These are phyloP conservation scores for Pachyuromys duprasi DNA, from an alignment of 2,797 vertebrate species.

Conservation along the genomic window DNA sequence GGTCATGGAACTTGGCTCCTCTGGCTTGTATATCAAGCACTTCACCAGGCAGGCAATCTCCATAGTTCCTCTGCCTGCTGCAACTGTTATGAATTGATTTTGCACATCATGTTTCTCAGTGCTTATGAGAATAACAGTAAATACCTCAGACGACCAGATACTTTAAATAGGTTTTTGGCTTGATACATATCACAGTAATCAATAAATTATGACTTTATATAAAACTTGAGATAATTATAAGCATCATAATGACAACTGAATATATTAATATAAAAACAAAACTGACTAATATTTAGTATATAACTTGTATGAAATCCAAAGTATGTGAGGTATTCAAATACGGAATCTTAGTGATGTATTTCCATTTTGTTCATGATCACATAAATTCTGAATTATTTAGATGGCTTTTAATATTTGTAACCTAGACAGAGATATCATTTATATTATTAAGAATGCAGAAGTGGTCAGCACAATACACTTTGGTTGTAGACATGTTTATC, in stretches of 20 bases:
- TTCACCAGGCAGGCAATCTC: background rate
- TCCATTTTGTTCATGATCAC: background rate
- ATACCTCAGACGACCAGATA: slow-evolving; percentile 26
- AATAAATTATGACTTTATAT: slow-evolving; percentile 19
- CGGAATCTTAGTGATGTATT: background rate
- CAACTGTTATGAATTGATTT: background rate
- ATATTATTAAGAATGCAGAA: background rate
- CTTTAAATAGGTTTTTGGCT: background rate
- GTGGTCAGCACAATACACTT: background rate
- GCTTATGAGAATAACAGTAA: background rate
- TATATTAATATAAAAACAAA: slow-evolving; percentile 2
- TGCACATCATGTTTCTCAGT: background rate
- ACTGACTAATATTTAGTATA: background rate
- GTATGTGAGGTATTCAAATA: background rate
- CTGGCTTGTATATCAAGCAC: background rate
- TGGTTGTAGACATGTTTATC: background rate
- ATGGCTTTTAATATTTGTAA: background rate
- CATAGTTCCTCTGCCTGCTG: background rate
- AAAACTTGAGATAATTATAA: slow-evolving; percentile 52
- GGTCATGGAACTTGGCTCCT: background rate
- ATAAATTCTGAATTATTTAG: background rate
- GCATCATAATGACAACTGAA: slow-evolving; percentile 6
- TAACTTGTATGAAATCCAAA: background rate
- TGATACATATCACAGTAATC: background rate
- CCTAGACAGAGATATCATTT: background rate